These are phyloP conservation scores for Avahi laniger DNA, from an alignment of 2,797 vertebrate species.

Conservation along the genomic window DNA sequence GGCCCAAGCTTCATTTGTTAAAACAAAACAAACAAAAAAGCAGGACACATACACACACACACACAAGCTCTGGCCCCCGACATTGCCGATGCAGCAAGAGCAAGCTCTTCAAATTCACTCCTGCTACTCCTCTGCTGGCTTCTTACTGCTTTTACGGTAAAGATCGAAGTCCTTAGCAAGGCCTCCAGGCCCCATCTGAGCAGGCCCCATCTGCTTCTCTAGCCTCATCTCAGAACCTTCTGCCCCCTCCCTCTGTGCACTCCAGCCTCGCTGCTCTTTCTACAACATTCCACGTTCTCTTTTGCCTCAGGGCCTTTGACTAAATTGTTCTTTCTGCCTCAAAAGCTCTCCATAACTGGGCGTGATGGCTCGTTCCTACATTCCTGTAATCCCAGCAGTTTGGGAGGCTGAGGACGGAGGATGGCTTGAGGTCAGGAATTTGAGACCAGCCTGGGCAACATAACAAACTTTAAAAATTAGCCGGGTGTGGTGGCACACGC, in stretches of 20 bases:
- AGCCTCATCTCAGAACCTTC: not conserved
- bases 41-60: not conserved
- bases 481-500: fast-evolving
- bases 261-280: not conserved
- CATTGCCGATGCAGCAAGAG: not conserved
- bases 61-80: not conserved
- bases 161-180: not conserved
- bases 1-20: not conserved
- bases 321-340: not conserved
- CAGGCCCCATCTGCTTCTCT: not conserved
- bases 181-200: not conserved
- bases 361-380: not conserved
- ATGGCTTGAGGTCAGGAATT: not conserved
- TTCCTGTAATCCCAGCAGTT: not conserved
- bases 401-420: not conserved
- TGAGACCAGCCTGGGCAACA: not conserved
- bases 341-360: not conserved
- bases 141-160: not conserved
- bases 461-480: not conserved
- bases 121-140: not conserved
- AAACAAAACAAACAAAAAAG: not conserved
- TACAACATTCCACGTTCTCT: not conserved
- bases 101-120: not conserved
- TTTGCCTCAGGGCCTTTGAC: not conserved
- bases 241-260: not conserved